These are phyloP conservation scores for Drosophila lutescens DNA, from an alignment of 2,888 invertebrate genomes.

Conservation along the genomic window DNA sequence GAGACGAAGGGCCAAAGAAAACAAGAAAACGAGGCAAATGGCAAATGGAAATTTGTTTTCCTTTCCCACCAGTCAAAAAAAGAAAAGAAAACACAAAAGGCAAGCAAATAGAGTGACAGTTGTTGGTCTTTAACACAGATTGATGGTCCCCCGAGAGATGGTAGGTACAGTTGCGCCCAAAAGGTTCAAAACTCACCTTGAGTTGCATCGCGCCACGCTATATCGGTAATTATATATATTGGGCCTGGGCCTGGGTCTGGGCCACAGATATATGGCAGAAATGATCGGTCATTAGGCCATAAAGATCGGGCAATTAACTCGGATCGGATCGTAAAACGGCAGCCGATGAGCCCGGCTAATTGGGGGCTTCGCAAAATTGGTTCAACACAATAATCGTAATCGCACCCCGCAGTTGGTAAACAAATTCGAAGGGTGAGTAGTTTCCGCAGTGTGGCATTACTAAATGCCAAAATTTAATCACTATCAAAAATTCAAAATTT, in stretches of 20 bases:
- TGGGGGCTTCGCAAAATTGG: constrained; percentile 14
- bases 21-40: constrained; percentile 39
- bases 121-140: constrained; percentile 41
- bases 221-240: constrained; percentile 18
- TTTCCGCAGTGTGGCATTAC: too few relatives aligned
- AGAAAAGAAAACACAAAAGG: not conserved
- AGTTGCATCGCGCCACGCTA: constrained; percentile 20
- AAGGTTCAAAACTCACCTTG: not conserved
- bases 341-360: constrained; percentile 32
- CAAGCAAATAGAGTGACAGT: constrained; percentile 44
- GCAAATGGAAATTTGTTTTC: constrained; percentile 64
- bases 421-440: not conserved
- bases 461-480: not conserved
- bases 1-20: constrained; percentile 20
- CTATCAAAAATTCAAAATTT: too few relatives aligned
- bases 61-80: constrained; percentile 26
- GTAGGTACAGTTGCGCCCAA: constrained; percentile 29
- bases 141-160: constrained; percentile 25
- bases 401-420: constrained; percentile 4
- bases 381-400: constrained; percentile 22
- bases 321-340: constrained; percentile 30
- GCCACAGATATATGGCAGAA: constrained; percentile 29
- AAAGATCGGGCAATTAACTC: constrained; percentile 33
- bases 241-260: not conserved
- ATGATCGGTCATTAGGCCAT: constrained; percentile 37